Evolutionary conservation across 2,113 vertebrate species (phyloP), one percentile per base, ranked within the genome.

Genomic region (Calypte anna): DNA sequence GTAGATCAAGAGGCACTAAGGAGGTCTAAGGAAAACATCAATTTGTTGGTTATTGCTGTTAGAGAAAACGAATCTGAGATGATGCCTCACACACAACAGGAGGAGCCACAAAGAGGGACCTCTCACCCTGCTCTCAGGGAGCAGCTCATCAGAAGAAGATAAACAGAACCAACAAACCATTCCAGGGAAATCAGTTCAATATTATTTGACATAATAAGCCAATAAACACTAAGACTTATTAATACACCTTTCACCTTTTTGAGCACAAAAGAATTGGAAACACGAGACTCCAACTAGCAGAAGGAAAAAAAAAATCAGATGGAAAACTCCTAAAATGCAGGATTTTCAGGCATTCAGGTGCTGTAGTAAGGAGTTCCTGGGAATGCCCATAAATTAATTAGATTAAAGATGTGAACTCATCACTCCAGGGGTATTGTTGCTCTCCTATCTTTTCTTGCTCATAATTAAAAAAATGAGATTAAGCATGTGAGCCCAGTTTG

Each of bases 371-470:
- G 63, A 81, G 23, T 70, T 79, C 82, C 72, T 54, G 33, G 82
- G 83, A 96, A 72, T 72, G 68, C n/a, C 63, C 57, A 77, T 75
- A 69, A 40, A 40, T 40, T 40, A 40, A 40, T 40, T 40, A 40
- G 40, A 92, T 94, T 91, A 91, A 88, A 83, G 91, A 90, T 21
- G 30, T 72, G 53, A 92, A 88, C 30, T 13, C 44, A 85, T 88
- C 82, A 83, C 21, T 94, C 75, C n/a, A 30, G 67, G 66, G 57
- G 31, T 62, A 55, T 61, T 18, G 3, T 20, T 77, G 50, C 38
- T 40, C 30, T 55, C 20, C 44, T 62, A 5, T 81, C 75, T 82
- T 62, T 94, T 85, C 44, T 58, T 77, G 76, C 48, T 83, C 67
- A 40, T 40, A 40, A 40, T 40, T 40, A 40, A 78, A 67, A 67